phyloP scores from a whole-genome alignment of 2,888 invertebrate species.

The Diogma glabrata region DNA sequence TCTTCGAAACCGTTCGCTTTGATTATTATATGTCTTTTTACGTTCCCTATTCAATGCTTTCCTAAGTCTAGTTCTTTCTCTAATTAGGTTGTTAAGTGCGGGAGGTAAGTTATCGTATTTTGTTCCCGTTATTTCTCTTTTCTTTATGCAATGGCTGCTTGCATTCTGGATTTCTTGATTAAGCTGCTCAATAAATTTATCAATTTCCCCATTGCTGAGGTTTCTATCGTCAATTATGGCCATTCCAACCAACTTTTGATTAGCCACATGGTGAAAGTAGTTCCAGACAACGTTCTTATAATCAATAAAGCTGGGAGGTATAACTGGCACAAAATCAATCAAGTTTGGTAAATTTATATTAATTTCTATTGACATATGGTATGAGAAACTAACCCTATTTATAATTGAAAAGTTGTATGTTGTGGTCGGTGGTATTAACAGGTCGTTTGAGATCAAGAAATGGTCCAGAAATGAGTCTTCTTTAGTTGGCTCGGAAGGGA shows the following conservation, averaged over 20 bases:
- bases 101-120: neutral
- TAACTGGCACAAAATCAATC: too few species aligned
- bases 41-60: too few species aligned
- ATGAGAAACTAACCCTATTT: neutral
- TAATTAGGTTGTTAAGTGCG: neutral
- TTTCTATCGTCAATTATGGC: neutral
- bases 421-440: too few species aligned
- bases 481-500: neutral
- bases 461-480: neutral
- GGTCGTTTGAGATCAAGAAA: neutral
- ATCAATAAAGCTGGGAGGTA: too few species aligned
- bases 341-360: neutral
- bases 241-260: neutral
- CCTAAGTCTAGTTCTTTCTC: neutral
- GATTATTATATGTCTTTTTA: too few species aligned
- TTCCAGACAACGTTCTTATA: too few species aligned
- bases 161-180: neutral
- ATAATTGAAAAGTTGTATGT: neutral
- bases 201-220: neutral
- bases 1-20: too few species aligned
- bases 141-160: too few species aligned
- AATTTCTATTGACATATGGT: neutral
- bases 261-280: too few species aligned
- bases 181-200: neutral
- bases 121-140: neutral